phyloP scores from a whole-genome alignment of 2,797 vertebrate genomes.

The Onychomys torridus region DNA sequence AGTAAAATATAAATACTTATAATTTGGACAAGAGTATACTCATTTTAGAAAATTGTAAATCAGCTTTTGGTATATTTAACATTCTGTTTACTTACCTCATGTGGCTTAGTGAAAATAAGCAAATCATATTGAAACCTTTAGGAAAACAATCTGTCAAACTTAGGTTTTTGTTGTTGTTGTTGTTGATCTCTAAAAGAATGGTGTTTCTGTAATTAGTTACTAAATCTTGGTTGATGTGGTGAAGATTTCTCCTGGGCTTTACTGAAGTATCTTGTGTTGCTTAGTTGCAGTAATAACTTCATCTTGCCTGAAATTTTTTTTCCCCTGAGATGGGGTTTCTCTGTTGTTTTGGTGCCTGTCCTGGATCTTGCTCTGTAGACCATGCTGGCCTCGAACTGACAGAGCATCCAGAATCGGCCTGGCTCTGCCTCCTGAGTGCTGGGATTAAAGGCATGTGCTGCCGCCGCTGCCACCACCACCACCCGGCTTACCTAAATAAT shows the following conservation, averaged over 20 bases:
- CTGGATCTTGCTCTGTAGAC: too few relatives aligned
- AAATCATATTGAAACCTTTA: not conserved
- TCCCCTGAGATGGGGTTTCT: too few relatives aligned
- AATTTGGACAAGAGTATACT: not conserved
- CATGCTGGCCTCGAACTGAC: too few relatives aligned
- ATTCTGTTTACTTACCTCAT: not conserved
- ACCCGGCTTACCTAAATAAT: not conserved
- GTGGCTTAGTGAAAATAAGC: not conserved
- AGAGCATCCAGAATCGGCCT: too few relatives aligned
- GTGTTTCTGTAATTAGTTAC: not conserved
- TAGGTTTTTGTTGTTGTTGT: not conserved
- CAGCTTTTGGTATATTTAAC: not conserved
- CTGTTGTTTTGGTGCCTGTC: too few relatives aligned
- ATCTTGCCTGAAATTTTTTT: not conserved
- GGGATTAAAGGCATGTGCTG: too few relatives aligned
- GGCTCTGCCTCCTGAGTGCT: too few relatives aligned
- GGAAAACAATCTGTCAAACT: not conserved
- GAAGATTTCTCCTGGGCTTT: not conserved
- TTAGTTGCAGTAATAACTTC: not conserved
- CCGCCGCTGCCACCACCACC: too few relatives aligned
- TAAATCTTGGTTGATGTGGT: not conserved
- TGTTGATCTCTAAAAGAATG: not conserved
- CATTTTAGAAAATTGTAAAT: constrained; percentile 40
- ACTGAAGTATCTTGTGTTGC: not conserved
- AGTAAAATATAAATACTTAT: not conserved